These are phyloP conservation scores for Agrochola circellaris DNA, from an alignment of 2,888 invertebrate genomes.

Conservation along the genomic window DNA sequence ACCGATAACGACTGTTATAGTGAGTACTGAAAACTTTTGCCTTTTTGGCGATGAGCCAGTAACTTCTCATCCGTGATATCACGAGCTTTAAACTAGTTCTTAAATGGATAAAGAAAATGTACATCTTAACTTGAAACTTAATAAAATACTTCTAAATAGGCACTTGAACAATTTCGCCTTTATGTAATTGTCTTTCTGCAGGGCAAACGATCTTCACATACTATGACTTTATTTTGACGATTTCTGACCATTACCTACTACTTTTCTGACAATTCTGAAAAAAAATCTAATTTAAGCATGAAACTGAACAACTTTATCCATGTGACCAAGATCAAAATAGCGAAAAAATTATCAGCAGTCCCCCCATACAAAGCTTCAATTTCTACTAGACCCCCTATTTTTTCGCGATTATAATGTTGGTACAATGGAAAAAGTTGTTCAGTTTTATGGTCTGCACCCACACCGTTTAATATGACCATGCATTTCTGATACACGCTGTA, in stretches of 20 bases:
- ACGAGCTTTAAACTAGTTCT: conserved; percentile 23
- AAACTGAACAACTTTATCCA: no score
- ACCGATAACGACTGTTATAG: conserved; percentile 12
- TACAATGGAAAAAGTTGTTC: no score
- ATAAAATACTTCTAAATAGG: conserved; percentile 20
- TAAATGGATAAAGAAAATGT: conserved; percentile 42
- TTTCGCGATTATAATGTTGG: no score
- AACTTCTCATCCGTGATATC: conserved; percentile 35
- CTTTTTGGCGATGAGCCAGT: conserved; percentile 40
- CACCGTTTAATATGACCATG: no score
- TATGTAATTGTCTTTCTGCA: background rate
- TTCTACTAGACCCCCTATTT: no score
- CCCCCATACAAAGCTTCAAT: no score
- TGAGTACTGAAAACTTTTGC: conserved; percentile 43
- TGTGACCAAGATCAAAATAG: no score
- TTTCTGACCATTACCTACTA: background rate
- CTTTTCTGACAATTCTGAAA: background rate
- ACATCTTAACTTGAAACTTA: conserved; percentile 39
- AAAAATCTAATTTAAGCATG: no score
- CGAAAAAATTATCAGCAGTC: no score
- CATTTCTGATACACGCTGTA: no score
- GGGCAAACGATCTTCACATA: background rate
- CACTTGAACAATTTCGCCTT: conserved; percentile 12
- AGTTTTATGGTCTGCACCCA: no score
- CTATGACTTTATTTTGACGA: background rate